Conservation (phyloP, 2,797 vertebrate genomes). For the Catostomus latipinnis region DNA sequence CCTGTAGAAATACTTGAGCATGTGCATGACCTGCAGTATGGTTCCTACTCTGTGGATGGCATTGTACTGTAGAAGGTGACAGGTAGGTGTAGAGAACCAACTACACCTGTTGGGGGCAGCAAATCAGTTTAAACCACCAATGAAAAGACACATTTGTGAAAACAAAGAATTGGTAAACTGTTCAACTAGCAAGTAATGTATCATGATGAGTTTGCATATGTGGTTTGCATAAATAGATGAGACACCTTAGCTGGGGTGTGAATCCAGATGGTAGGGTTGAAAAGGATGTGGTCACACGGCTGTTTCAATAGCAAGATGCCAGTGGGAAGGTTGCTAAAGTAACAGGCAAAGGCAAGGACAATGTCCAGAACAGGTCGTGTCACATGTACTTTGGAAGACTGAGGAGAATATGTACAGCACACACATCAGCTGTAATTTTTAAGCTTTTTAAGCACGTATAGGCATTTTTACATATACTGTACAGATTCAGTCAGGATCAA, state of each 20-base stretch:
- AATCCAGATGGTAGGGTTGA: conserved; percentile 98
- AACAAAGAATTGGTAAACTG: not conserved
- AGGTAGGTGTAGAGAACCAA: conserved; percentile 92
- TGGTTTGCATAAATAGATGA: conserved; percentile 8
- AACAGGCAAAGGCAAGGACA: conserved; percentile 93
- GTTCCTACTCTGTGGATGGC: conserved; percentile 93
- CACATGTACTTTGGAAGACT: conserved; percentile 97
- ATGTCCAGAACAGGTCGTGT: conserved; percentile 91
- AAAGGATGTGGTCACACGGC: conserved; percentile 95
- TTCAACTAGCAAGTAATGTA: no score
- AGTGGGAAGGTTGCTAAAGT: conserved; percentile 92
- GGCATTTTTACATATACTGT: no score
- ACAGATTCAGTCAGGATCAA: no score
- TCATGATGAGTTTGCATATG: not conserved
- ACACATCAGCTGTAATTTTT: not conserved
- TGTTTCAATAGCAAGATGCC: conserved; percentile 95
- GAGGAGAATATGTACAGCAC: conserved; percentile 14
- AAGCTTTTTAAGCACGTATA: no score
- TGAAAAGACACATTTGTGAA: not conserved
- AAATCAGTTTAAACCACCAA: not conserved
- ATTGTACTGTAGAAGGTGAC: conserved; percentile 90
- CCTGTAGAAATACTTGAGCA: conserved; percentile 98
- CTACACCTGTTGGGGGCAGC: conserved; percentile 83
- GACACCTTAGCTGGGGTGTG: conserved; percentile 93
- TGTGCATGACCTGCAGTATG: conserved; percentile 95